Percentiles rank a stretch among this genome's conserved stretches.
Conservation (phyloP, 1,140 invertebrate genomes). For the Spodoptera frugiperda region DNA sequence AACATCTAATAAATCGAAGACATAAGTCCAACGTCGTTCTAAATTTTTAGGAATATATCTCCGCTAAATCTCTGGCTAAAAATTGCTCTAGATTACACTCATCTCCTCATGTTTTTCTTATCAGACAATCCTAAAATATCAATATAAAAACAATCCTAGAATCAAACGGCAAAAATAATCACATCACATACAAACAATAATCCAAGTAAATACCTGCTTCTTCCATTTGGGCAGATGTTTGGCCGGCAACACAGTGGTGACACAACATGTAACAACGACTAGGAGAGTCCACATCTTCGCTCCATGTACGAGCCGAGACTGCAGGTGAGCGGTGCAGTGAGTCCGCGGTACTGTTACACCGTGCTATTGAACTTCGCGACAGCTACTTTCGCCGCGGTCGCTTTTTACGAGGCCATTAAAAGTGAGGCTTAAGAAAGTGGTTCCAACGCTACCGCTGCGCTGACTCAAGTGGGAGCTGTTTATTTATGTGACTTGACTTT, state of each 20-base stretch:
- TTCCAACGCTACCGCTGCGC: background rate
- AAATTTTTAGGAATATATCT: too few species aligned
- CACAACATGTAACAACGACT: conserved; percentile 65
- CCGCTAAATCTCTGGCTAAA: too few species aligned
- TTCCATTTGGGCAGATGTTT: conserved; percentile 94
- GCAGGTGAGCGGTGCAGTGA: conserved; percentile 48
- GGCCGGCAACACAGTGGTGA: conserved; percentile 73
- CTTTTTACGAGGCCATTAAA: conserved; percentile 63
- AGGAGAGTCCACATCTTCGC: conserved; percentile 65
- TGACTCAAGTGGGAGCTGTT: background rate
- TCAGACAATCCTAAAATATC: too few species aligned
- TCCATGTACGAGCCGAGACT: conserved; percentile 50
- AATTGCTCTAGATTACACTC: too few species aligned
- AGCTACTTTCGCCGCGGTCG: conserved; percentile 77
- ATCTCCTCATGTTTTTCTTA: too few species aligned
- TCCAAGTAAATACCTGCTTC: conserved; percentile 87
- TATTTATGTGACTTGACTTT: background rate
- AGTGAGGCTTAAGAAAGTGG: conserved; percentile 34
- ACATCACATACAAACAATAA: background rate
- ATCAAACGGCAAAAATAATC: too few species aligned
- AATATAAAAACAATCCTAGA: too few species aligned
- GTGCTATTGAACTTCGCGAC: conserved; percentile 83
- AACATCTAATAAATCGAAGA: too few species aligned
- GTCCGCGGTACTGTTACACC: conserved; percentile 70
- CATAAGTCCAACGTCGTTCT: too few species aligned